Conservation (phyloP, 2,888 invertebrate genomes). For the Zelleria hepariella region DNA sequence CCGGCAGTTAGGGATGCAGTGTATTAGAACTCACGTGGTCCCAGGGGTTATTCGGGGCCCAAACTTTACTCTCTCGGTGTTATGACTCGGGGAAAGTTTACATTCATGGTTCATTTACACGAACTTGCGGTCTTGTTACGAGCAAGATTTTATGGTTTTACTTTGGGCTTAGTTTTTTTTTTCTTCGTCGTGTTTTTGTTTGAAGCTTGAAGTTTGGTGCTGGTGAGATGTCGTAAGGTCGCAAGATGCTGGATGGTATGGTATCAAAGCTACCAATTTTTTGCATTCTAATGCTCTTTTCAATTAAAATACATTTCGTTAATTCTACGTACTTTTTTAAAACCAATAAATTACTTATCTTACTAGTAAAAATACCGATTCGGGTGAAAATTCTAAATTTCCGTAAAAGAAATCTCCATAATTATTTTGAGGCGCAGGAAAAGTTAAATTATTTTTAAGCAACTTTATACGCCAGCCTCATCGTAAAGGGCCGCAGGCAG, state of each 20-base stretch:
- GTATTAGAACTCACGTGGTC: background rate
- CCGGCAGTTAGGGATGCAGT: too few relatives aligned
- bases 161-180: background rate
- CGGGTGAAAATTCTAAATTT: too few relatives aligned
- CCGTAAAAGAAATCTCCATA: too few relatives aligned
- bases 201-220: background rate
- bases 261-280: too few relatives aligned
- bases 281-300: too few relatives aligned
- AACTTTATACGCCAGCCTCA: background rate
- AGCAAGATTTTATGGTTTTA: constrained; percentile 6
- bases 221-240: too few relatives aligned
- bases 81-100: constrained; percentile 38
- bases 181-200: background rate
- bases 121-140: background rate
- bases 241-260: too few relatives aligned
- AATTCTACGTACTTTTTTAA: too few relatives aligned
- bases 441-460: background rate
- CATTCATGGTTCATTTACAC: constrained; percentile 34
- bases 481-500: background rate
- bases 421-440: background rate
- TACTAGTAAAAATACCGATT: too few relatives aligned
- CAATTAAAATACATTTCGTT: too few relatives aligned
- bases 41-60: constrained; percentile 16
- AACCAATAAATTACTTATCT: too few relatives aligned
- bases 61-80: constrained; percentile 27